Conservation (phyloP, 1,140 invertebrate genomes). For the Neelides sp. region DNA sequence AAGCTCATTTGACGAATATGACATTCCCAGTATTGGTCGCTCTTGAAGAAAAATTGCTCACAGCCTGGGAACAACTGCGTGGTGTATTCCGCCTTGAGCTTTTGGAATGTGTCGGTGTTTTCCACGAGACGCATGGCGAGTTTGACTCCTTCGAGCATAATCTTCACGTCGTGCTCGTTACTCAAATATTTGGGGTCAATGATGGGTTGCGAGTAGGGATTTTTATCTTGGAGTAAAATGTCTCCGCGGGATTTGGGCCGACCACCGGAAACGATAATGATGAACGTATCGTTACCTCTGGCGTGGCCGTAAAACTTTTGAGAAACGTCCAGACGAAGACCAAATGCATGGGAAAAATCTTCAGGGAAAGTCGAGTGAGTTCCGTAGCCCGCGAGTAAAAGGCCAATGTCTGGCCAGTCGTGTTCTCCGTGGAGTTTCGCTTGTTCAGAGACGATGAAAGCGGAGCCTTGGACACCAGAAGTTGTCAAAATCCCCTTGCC, state of each 20-base stretch:
- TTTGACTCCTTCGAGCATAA: slow-evolving; percentile 11
- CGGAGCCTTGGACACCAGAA: slow-evolving; percentile 13
- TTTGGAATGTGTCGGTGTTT: slow-evolving; percentile 7
- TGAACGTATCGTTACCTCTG: slow-evolving; percentile 13
- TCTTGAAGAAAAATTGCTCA: slow-evolving; percentile 34
- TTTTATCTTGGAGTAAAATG: slow-evolving; percentile 1
- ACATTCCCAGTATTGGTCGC: slow-evolving; percentile 44
- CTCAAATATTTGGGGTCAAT: slow-evolving; percentile 15
- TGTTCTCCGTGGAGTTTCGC: slow-evolving; percentile 8
- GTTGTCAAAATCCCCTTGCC: slow-evolving; percentile 16
- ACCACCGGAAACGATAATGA: slow-evolving; percentile 7
- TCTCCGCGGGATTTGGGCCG: slow-evolving; percentile 9
- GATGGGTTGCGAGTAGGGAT: slow-evolving; percentile 1
- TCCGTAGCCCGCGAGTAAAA: slow-evolving; percentile 1
- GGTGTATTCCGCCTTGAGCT: slow-evolving; percentile 2
- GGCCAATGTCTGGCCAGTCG: slow-evolving; percentile 5
- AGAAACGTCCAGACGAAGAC: slow-evolving; percentile 1
- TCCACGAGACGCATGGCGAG: slow-evolving; percentile 7
- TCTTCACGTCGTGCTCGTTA: background rate
- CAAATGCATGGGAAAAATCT: slow-evolving; percentile 13
- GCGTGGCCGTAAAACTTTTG: slow-evolving; percentile 13
- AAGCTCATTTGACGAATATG: slow-evolving; percentile 40
- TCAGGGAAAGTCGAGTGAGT: slow-evolving; percentile 1
- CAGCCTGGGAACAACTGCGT: slow-evolving; percentile 20
- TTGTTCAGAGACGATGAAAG: slow-evolving; percentile 5